Percentiles rank a stretch among this genome's conserved stretches.
Conservation (phyloP, 2,888 invertebrate species). For the Luffia ferchaultella region DNA sequence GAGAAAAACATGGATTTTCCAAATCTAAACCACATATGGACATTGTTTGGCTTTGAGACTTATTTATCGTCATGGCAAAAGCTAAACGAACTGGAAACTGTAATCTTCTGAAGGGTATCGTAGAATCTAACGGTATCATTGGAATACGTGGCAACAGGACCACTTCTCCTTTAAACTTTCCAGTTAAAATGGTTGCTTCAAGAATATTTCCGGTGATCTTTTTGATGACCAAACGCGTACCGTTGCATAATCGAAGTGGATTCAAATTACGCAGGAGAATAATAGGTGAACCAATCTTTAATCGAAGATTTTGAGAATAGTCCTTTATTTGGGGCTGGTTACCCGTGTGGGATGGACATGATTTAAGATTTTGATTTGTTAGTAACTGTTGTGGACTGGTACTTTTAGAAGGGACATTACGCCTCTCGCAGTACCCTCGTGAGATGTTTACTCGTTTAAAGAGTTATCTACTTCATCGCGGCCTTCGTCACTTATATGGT, state of each 20-base stretch:
- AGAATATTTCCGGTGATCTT: not conserved
- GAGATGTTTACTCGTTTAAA: too few species aligned
- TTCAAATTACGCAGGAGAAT: not conserved
- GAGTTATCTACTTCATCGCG: too few species aligned
- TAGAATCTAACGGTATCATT: conserved; percentile 25
- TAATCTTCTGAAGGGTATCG: conserved; percentile 25
- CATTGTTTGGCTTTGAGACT: conserved; percentile 31
- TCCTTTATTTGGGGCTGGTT: too few species aligned
- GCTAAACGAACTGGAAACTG: conserved; percentile 28
- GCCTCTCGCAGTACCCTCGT: too few species aligned
- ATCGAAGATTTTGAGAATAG: too few species aligned
- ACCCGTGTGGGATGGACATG: too few species aligned
- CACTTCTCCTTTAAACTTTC: conserved; percentile 16
- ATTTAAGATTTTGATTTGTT: too few species aligned
- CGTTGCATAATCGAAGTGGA: not conserved
- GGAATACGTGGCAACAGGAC: conserved; percentile 26
- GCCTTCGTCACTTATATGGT: too few species aligned
- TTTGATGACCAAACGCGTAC: conserved; percentile 1
- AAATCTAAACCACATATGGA: conserved; percentile 25
- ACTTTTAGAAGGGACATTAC: too few species aligned
- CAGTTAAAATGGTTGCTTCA: conserved; percentile 9
- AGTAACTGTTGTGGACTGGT: too few species aligned
- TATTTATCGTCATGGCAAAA: conserved; percentile 29
- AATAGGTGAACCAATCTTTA: too few species aligned
- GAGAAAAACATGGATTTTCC: conserved; percentile 24